Evolutionary conservation across 2,888 invertebrate species (phyloP).

Genomic region (Aradus depressus): DNA sequence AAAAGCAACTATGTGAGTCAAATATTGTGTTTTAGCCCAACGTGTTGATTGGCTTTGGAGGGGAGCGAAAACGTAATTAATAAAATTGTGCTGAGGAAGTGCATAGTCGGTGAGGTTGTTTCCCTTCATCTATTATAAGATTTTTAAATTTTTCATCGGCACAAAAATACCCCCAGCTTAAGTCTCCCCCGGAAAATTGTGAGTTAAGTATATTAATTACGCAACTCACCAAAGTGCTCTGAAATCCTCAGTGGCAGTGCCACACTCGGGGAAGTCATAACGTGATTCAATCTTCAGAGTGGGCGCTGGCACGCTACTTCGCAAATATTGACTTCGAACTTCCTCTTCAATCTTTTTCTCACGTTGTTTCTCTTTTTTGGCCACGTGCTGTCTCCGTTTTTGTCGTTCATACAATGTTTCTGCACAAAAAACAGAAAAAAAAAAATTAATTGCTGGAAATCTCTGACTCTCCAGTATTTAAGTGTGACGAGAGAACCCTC

Average conservation of each 20-base stretch:
- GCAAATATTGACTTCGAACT: slow-evolving; percentile 59
- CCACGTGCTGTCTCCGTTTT: slow-evolving; percentile 54
- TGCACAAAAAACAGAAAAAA: slow-evolving; percentile 34
- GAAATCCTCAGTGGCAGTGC: slow-evolving; percentile 34
- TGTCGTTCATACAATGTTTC: slow-evolving; percentile 64
- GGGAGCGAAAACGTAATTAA: too few species aligned
- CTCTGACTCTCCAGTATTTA: too few species aligned
- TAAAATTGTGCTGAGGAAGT: slow-evolving; percentile 19
- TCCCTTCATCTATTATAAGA: too few species aligned
- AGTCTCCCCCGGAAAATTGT: slow-evolving; percentile 7
- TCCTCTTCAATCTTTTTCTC: slow-evolving; percentile 65
- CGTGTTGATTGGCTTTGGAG: too few species aligned
- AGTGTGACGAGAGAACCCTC: too few species aligned
- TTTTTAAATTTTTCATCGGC: background rate
- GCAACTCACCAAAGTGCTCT: too few species aligned
- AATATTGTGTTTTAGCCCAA: too few species aligned
- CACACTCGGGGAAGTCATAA: slow-evolving; percentile 46
- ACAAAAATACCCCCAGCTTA: slow-evolving; percentile 9
- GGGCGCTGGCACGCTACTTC: slow-evolving; percentile 44
- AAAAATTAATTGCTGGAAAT: too few species aligned
- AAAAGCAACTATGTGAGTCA: too few species aligned
- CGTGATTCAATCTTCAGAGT: slow-evolving; percentile 53
- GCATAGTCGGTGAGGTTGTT: too few species aligned
- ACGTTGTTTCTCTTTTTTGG: slow-evolving; percentile 65
- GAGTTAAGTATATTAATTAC: too few species aligned